Conservation (phyloP, 2,113 vertebrate species). For the Hemicordylus capensis region DNA sequence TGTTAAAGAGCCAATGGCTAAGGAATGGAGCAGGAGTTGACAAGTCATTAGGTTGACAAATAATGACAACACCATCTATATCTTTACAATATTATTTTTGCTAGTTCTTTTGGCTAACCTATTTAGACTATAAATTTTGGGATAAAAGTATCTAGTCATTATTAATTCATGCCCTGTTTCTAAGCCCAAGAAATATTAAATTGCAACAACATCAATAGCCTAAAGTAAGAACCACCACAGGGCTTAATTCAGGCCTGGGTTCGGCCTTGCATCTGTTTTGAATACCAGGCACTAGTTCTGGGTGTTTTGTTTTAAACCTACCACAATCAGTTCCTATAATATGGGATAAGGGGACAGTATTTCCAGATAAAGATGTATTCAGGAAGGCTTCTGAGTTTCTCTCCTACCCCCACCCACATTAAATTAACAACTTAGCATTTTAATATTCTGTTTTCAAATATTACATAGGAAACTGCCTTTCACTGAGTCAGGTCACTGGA, state of each 20-base stretch:
- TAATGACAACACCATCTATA: neutral
- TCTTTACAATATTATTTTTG: neutral
- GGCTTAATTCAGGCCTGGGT: neutral
- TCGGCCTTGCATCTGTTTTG: neutral
- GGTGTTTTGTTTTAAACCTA: neutral
- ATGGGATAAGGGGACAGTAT: too few relatives aligned
- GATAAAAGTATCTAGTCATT: neutral
- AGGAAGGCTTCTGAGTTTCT: too few relatives aligned
- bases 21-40: too few relatives aligned
- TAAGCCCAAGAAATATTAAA: neutral
- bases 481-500: too few relatives aligned
- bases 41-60: too few relatives aligned
- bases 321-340: too few relatives aligned
- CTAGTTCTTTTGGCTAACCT: neutral
- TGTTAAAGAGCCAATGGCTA: too few relatives aligned
- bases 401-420: too few relatives aligned
- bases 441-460: too few relatives aligned
- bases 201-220: neutral
- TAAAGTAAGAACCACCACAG: neutral
- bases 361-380: too few relatives aligned
- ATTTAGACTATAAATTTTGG: neutral
- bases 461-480: too few relatives aligned
- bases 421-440: too few relatives aligned
- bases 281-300: neutral
- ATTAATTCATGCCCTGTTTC: neutral